Percentiles rank a stretch among this genome's conserved stretches.
Evolutionary conservation across 1,140 invertebrate genomes (phyloP).

Genomic region (Sycophaga agraensis): DNA sequence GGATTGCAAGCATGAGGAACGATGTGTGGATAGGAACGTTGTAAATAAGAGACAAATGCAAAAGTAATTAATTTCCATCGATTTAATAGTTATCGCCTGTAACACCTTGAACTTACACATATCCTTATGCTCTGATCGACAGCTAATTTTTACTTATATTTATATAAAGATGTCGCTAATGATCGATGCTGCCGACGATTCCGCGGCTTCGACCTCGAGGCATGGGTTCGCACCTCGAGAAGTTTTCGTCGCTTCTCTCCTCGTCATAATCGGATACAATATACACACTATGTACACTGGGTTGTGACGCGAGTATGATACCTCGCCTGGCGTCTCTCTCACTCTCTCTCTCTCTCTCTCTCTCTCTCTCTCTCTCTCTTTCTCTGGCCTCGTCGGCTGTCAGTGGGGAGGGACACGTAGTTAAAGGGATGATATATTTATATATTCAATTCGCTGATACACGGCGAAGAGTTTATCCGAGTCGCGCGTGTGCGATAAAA

Average conservation of each 20-base stretch:
- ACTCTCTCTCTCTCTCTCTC: no score
- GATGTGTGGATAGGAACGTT: no score
- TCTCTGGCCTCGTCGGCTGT: no score
- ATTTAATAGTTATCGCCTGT: conserved; percentile 19
- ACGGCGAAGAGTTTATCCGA: neutral
- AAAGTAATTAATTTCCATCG: conserved; percentile 9
- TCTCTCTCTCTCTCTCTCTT: no score
- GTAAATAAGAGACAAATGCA: neutral
- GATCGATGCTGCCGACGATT: neutral
- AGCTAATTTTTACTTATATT: conserved; percentile 11
- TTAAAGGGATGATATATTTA: no score
- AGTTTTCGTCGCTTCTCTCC: neutral
- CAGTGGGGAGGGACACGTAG: no score
- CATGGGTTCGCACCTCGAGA: neutral
- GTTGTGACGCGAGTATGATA: no score
- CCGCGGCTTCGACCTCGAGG: neutral
- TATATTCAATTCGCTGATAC: neutral
- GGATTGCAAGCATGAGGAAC: no score
- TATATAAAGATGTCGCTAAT: conserved; percentile 2
- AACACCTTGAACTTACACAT: conserved; percentile 24
- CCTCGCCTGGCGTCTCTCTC: no score
- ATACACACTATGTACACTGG: conserved; percentile 29
- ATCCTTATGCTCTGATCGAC: conserved; percentile 15
- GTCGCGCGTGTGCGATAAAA: neutral
- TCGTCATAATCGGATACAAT: conserved; percentile 17